Conservation (phyloP, 2,113 vertebrate genomes). For the Eulacestoma nigropectus region DNA sequence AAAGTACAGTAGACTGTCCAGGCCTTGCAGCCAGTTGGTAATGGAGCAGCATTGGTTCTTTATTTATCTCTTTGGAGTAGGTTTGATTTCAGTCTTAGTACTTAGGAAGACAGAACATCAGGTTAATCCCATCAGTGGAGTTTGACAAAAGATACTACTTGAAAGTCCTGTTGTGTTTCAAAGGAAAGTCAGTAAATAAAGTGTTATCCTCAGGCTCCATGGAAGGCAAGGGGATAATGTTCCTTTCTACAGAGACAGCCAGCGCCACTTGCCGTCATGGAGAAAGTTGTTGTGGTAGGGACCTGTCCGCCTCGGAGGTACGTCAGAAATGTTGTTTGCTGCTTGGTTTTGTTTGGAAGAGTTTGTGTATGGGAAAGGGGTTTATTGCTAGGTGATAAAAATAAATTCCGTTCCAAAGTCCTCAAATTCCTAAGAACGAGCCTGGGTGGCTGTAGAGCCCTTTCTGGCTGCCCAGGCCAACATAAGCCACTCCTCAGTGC, state of each 20-base stretch:
- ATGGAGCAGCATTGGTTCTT: not conserved
- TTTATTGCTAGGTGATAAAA: not conserved
- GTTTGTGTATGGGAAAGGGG: not conserved
- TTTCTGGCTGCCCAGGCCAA: not conserved
- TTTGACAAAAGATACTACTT: not conserved
- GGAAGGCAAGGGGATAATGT: not conserved
- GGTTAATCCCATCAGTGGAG: not conserved
- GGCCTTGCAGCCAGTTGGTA: not conserved
- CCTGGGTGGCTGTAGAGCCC: not conserved
- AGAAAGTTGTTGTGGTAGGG: not conserved
- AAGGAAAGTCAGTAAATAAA: not conserved
- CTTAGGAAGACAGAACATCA: not conserved
- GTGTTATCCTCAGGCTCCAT: not conserved
- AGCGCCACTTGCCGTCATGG: accelerated
- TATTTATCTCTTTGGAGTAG: not conserved
- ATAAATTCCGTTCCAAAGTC: not conserved
- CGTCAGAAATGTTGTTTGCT: not conserved
- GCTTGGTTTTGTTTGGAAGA: not conserved
- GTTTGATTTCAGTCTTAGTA: not conserved
- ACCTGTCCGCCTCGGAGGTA: not conserved
- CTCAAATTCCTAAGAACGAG: not conserved
- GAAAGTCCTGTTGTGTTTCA: not conserved
- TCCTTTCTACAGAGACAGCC: not conserved
- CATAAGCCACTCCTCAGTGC: not conserved
- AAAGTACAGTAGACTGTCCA: not conserved